Percentiles rank a stretch among this genome's conserved stretches.
These are phyloP conservation scores for Hirtodrosophila cameraria DNA, from an alignment of 2,888 invertebrate species.

Conservation along the genomic window DNA sequence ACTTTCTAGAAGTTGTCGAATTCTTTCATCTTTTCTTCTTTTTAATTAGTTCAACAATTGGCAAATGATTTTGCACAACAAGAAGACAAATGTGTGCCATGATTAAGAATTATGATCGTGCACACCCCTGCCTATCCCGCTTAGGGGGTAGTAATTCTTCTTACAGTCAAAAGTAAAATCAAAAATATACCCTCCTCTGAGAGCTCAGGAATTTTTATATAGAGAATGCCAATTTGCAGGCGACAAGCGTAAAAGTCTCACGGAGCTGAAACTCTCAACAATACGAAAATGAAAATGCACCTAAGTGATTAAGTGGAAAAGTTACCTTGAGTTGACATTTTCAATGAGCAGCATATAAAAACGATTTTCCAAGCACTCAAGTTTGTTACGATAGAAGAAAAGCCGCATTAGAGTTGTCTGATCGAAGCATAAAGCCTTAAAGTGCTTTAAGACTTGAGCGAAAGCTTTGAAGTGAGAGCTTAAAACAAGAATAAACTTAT, in stretches of 20 bases:
- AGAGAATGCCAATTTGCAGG: slow-evolving; percentile 34
- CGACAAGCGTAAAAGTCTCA: slow-evolving; percentile 38
- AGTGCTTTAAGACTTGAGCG: too few species aligned
- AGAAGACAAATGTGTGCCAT: slow-evolving; percentile 53
- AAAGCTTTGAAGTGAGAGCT: background rate
- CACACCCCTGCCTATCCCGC: slow-evolving; percentile 31
- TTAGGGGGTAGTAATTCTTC: slow-evolving; percentile 26
- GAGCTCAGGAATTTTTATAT: background rate
- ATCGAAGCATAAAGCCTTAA: too few species aligned
- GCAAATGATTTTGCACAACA: slow-evolving; percentile 66
- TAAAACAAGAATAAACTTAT: background rate
- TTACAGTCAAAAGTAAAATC: slow-evolving; percentile 1
- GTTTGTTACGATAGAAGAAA: background rate
- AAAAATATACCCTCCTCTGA: slow-evolving; percentile 3
- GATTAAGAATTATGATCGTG: slow-evolving; percentile 57
- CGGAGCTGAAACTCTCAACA: slow-evolving; percentile 5
- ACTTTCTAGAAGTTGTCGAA: too few species aligned
- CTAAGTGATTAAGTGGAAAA: slow-evolving; percentile 56
- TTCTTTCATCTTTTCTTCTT: background rate
- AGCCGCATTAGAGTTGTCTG: background rate
- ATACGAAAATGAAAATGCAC: slow-evolving; percentile 32
- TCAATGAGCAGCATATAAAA: slow-evolving; percentile 13
- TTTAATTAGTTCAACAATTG: slow-evolving; percentile 74
- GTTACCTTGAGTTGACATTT: slow-evolving; percentile 28
- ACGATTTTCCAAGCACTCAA: slow-evolving; percentile 3